phyloP scores from a whole-genome alignment of 2,888 invertebrate species.

The Glyphotaelius pellucidus region DNA sequence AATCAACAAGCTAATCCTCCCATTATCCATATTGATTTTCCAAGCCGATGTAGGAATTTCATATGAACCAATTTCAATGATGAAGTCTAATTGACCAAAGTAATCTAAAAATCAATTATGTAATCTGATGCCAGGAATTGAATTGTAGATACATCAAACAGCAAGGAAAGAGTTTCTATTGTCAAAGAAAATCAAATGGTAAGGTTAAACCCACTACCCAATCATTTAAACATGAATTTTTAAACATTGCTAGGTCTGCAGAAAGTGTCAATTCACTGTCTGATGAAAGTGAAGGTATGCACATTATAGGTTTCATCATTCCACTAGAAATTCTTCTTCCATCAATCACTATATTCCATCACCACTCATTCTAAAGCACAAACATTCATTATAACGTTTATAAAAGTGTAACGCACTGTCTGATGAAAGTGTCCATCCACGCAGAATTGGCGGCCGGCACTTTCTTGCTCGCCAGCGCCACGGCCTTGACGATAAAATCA shows the following conservation, averaged over 20 bases:
- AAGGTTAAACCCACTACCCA: neutral
- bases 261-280: slow-evolving; percentile 83
- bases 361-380: neutral
- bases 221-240: too few relatives aligned
- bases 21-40: neutral
- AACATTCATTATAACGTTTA: neutral
- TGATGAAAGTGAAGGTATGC: slow-evolving; percentile 82
- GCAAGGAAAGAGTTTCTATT: neutral
- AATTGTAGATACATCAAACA: neutral
- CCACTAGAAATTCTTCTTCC: too few relatives aligned
- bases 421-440: slow-evolving; percentile 95
- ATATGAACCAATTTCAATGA: neutral
- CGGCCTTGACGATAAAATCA: slow-evolving; percentile 97
- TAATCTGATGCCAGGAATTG: neutral
- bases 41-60: neutral
- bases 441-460: slow-evolving; percentile 96
- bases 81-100: neutral
- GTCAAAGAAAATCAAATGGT: neutral
- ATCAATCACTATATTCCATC: too few relatives aligned
- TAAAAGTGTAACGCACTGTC: slow-evolving; percentile 83
- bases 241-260: too few relatives aligned
- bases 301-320: too few relatives aligned
- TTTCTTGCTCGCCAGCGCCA: slow-evolving; percentile 91
- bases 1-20: neutral
- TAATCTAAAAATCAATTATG: neutral